Conservation (phyloP, 2,888 invertebrate genomes). For the Chirona hameri region DNA sequence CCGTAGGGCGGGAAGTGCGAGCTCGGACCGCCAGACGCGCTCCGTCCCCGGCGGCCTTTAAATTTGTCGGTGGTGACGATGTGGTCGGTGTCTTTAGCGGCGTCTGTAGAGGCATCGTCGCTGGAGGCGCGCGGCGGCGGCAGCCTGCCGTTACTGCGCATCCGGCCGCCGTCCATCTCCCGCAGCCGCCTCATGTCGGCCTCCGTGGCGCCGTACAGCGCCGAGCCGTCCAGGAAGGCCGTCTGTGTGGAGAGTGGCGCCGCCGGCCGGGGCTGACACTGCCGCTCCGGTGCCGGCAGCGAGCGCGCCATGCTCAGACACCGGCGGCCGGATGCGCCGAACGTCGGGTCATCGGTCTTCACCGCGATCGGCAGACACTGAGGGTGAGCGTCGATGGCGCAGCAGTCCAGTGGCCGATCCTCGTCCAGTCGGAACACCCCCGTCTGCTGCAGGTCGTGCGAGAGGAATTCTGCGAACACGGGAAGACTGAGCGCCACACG, state of each 20-base stretch:
- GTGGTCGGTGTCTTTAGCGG: neutral
- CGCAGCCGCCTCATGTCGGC: constrained; percentile 63
- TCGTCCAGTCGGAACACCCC: constrained; percentile 37
- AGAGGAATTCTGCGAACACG: constrained; percentile 38
- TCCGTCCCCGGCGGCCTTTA: neutral
- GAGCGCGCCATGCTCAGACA: constrained; percentile 73
- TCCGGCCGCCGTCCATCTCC: constrained; percentile 60
- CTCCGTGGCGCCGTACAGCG: constrained; percentile 72
- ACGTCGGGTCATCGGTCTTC: constrained; percentile 37
- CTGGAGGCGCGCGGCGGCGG: constrained; percentile 33
- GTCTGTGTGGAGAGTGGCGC: constrained; percentile 67
- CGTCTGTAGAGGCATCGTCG: neutral
- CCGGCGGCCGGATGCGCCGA: constrained; percentile 43
- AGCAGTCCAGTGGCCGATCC: constrained; percentile 35
- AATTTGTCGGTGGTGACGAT: neutral
- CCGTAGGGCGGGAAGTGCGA: no score
- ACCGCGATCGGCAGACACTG: constrained; percentile 38
- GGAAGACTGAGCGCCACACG: constrained; percentile 36
- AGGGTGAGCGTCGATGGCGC: constrained; percentile 35
- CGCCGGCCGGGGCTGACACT: constrained; percentile 59
- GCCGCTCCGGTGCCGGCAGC: constrained; percentile 61
- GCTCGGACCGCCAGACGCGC: neutral
- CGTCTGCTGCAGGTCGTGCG: constrained; percentile 38
- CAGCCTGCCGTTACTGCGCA: constrained; percentile 32
- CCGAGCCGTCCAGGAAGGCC: constrained; percentile 70